Conservation (phyloP, 1,140 invertebrate species). For the Lepidostoma basale region DNA sequence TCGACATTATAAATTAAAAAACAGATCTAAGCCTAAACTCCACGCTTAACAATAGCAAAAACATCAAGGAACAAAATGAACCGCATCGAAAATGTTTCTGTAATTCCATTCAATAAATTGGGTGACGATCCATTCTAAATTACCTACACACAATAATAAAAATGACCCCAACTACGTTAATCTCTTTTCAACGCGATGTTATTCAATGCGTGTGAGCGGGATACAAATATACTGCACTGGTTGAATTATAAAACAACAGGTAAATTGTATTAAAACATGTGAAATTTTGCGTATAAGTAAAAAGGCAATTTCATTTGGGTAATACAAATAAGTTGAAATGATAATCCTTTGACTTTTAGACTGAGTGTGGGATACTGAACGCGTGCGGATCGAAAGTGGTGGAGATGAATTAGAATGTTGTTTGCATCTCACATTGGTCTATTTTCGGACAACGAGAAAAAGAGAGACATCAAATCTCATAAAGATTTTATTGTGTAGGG, state of each 20-base stretch:
- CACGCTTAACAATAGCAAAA: no score
- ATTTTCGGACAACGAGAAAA: neutral
- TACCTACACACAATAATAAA: neutral
- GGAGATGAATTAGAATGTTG: conserved; percentile 25
- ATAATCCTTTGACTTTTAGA: no score
- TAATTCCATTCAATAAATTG: conserved; percentile 6
- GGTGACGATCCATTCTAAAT: conserved; percentile 12
- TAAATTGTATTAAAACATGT: no score
- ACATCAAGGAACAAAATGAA: no score
- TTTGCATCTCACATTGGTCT: neutral
- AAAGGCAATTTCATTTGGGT: no score
- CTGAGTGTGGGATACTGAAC: no score
- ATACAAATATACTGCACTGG: neutral
- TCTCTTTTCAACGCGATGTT: neutral
- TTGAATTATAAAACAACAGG: neutral
- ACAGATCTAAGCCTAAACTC: no score
- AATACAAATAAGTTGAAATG: no score
- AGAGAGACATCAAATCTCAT: conserved; percentile 2
- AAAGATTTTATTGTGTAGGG: neutral
- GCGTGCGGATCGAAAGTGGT: neutral
- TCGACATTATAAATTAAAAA: no score
- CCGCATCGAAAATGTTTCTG: neutral
- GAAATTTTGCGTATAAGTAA: no score
- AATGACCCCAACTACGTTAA: neutral
- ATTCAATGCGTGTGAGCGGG: neutral